Base-by-base conservation (phyloP, 1,140 invertebrate species). In the Drosophila lacteicornis region DNA sequence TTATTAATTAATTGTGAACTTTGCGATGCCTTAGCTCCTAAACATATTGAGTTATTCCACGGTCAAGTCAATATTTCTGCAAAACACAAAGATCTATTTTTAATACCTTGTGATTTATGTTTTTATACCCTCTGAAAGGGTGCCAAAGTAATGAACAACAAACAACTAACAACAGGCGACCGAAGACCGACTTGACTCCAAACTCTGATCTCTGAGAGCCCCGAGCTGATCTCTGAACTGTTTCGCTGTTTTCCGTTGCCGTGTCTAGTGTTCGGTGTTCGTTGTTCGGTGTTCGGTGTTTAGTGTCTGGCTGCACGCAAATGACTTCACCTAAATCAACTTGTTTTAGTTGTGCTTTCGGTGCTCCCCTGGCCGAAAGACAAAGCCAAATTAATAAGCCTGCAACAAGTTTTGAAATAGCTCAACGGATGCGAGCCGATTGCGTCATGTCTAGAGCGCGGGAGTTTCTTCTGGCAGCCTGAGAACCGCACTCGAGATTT, bases 301-400 rank as follows among this genome's bases (percentile, higher is more conserved):
- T 75, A 46, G 61, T 83, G 51, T 69, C 55, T 61, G 65, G 43
- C 62, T 78, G 81, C 76, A 85, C 79, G 83, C 83, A 87, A 86
- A 86, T 87, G 84, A 86, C 83, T 87, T 79, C 65, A 82, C 69
- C 76, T 86, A 51, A 81, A 75, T 79, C 79, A 85, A 86, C 78
- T 86, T 85, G 70, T 87, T 82, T 82, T 69, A 46, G 70, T 82
- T 70, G 51, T 36, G 51, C 75, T 69, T 57, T 76, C 53, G 53
- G 36, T 38, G 51, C 51, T 38, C 51, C 33, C 51, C 51, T 55
- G 51, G 51, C 53, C 53, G 53, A 56, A 56, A 56, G 53, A 56
- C 61, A 67, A 56, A 62, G 79, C 51, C 68, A 82, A 79, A 67
- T 79, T 69, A 82, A 82, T 82, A 82, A 78, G 69, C 67, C 68